Evolutionary conservation across 1,140 invertebrate species (phyloP), one percentile per base, ranked within the genome.

Genomic region (Hycleus phaleratus): DNA sequence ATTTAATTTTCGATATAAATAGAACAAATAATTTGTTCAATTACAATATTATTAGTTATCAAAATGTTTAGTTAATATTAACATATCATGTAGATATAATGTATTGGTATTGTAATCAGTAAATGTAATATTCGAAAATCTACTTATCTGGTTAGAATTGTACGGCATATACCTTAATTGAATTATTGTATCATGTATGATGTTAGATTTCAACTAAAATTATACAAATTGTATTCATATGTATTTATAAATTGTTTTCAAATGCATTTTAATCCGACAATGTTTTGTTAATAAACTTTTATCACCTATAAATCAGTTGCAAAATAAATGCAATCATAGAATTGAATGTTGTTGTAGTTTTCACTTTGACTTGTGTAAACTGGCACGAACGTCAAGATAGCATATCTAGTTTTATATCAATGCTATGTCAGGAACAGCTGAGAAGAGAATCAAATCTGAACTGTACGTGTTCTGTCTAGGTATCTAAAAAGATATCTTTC

Each of bases 401-500:
- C 25, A 38, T 53, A 53, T 53, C 32, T 32, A 32, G 46, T 53
- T 53, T 53, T 53, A 53, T 53, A 53, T 53, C 51, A 53, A 45
- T 9, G 26, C 46, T 53, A 26, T 45, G 51, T 53, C 51, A 38
- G 43, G 42, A 53, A 45, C 51, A 53, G 51, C 40, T 53, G 51
- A 45, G 40, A 52, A 40, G 50, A 53, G 51, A 53, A 53, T 53
- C 51, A 53, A 53, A 53, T 53, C 51, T 53, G 51, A 53, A 53
- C 51, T 38, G 51, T 45, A 53, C 51, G 51, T 53, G 51, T 53
- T 45, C 51, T 53, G 51, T 45, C 44, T 42, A 44, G 42, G 32
- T 45, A 46, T 53, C 51, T 45, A 53, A 45, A 38, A 40, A 52
- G 10, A 44, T 26, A 38, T 12, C 39, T 12, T 45, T 45, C 42